Base-by-base conservation (phyloP, 1,140 invertebrate genomes). In the Radopholus similis region DNA sequence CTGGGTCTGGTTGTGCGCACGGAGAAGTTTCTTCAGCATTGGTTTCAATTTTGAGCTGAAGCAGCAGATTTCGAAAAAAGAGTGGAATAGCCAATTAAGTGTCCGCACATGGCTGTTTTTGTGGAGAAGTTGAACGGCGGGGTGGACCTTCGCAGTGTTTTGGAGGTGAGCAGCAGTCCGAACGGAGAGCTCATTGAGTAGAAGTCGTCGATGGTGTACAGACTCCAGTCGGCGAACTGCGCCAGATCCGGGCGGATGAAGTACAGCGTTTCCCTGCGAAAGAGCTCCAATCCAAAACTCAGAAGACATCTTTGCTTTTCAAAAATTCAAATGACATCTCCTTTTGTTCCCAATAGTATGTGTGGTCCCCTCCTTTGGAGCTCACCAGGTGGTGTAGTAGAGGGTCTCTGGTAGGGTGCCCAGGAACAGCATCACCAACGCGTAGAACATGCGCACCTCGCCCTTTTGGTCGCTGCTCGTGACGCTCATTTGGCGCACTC, bases 111-210 rank as follows among this genome's bases (percentile, higher is more conserved):
- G n/a, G n/a, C n/a, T n/a, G n/a, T n/a, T n/a, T n/a, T n/a, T n/a
- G n/a, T n/a, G n/a, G n/a, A n/a, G n/a, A n/a, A n/a, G n/a, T n/a
- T n/a, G n/a, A n/a, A 15, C 40, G 40, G 40, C 59, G 28, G 62
- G 26, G 62, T 32, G 40, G 59, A 40, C 40, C 32, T 21, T 63
- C 59, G 2, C 3, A 63, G 32, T 60, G 47, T 56, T 55, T 58
- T 55, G 23, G 59, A 63, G 11, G 59, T 63, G 21, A 63, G 62
- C 18, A 63, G 40, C 11, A 63, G 42, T 28, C 30, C 59, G 62
- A 21, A 63, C 8, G 30, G 21, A 26, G 47, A 55, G 32, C 62
- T 40, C 4, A 63, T 23, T 35, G 47, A 40, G 32, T 63, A 63
- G 32, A 63, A 26, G 32, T 63, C 59, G 11, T 40, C 59, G 18